A percentile compares a stretch with the other conserved stretches of the same genome.
Conservation (phyloP, 2,113 vertebrate genomes). For the Xerus inauris region DNA sequence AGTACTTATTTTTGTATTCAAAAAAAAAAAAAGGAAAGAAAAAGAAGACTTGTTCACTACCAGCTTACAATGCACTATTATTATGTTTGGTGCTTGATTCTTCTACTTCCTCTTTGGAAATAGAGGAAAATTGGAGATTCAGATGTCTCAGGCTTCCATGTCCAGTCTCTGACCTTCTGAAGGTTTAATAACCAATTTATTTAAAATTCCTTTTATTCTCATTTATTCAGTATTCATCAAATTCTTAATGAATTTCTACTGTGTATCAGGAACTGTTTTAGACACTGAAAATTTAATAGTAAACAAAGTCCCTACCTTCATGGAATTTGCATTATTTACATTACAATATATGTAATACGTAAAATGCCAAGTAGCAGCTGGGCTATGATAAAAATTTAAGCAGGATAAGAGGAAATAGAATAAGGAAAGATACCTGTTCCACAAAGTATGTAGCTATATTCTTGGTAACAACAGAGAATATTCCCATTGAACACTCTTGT, state of each 20-base stretch:
- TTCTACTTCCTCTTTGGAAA: neutral
- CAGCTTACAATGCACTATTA: too few relatives aligned
- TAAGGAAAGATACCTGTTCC: neutral
- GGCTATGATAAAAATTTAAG: neutral
- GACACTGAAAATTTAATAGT: neutral
- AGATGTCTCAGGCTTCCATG: neutral
- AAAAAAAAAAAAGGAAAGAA: neutral
- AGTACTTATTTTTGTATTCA: neutral
- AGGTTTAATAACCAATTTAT: neutral
- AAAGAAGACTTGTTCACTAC: neutral
- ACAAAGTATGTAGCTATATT: accelerated
- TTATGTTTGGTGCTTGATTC: neutral
- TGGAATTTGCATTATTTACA: neutral
- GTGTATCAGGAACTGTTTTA: neutral
- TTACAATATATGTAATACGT: neutral
- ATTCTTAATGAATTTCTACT: neutral
- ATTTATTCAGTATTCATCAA: neutral
- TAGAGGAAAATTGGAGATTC: neutral
- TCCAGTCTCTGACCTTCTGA: neutral
- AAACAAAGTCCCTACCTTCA: neutral
- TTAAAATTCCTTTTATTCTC: neutral
- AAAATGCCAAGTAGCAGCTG: neutral
- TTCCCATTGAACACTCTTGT: accelerated
- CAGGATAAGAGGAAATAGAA: neutral
- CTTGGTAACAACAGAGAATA: neutral